Evolutionary conservation across 2,888 invertebrate species (phyloP).

Genomic region (Drosophila testacea): DNA sequence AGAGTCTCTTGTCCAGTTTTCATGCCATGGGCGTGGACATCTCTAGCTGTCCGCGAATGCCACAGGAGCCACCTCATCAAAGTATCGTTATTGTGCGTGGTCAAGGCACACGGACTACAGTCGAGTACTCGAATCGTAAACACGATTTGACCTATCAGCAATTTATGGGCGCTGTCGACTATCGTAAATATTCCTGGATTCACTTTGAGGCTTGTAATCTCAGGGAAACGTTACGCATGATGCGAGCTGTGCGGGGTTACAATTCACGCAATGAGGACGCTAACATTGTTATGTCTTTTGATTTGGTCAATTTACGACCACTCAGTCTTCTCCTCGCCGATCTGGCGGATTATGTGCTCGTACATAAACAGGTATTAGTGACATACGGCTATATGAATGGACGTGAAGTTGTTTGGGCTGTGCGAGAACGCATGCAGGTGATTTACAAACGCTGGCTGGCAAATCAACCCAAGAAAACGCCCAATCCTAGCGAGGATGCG

Average conservation of each 20-base stretch:
- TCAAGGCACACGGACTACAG: conserved; percentile 87
- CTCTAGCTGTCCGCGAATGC: conserved; percentile 86
- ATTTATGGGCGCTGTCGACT: conserved; percentile 86
- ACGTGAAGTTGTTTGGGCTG: conserved; percentile 86
- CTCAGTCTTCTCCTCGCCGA: conserved; percentile 86
- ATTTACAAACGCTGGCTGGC: conserved; percentile 21
- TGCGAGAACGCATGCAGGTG: conserved; percentile 69
- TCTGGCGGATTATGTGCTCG: conserved; percentile 87
- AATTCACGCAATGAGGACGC: conserved; percentile 78
- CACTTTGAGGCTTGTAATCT: conserved; percentile 89
- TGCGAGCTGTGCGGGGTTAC: conserved; percentile 85
- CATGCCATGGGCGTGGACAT: conserved; percentile 86
- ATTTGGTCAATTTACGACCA: conserved; percentile 87
- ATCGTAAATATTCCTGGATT: conserved; percentile 88
- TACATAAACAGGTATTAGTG: conserved; percentile 88
- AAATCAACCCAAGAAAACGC: conserved; percentile 49
- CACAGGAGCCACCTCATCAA: conserved; percentile 86
- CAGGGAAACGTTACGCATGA: conserved; percentile 86
- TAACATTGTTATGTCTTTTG: conserved; percentile 86
- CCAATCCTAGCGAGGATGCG: conserved; percentile 29
- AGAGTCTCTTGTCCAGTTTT: conserved; percentile 87
- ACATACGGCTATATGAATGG: conserved; percentile 86
- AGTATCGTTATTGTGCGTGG: conserved; percentile 87
- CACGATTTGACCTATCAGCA: conserved; percentile 84
- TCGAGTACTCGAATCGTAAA: conserved; percentile 87